Evolutionary conservation across 2,888 invertebrate genomes (phyloP).

Genomic region (Dynastes hyllus): DNA sequence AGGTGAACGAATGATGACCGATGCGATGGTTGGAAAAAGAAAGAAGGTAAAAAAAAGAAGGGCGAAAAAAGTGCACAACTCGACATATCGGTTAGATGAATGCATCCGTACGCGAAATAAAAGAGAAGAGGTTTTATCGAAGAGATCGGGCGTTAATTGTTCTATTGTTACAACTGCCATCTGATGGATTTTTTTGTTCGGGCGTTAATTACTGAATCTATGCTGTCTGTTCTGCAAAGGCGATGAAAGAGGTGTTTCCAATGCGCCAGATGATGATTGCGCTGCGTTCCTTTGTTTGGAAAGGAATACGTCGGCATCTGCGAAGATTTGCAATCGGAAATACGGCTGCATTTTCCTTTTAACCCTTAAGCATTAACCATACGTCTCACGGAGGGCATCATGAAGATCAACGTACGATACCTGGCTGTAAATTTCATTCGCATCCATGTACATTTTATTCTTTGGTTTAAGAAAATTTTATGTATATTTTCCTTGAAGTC

Average conservation of each 20-base stretch:
- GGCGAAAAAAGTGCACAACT: slow-evolving; percentile 7
- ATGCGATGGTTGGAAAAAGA: neutral
- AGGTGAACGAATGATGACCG: slow-evolving; percentile 20
- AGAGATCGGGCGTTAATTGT: slow-evolving; percentile 29
- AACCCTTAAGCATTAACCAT: too few relatives aligned
- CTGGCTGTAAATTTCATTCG: too few relatives aligned
- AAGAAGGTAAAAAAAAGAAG: slow-evolving; percentile 3
- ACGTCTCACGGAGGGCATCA: too few relatives aligned
- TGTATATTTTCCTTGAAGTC: too few relatives aligned
- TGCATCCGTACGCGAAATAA: slow-evolving; percentile 17
- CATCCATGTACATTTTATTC: too few relatives aligned
- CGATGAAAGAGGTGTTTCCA: slow-evolving; percentile 12
- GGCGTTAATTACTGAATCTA: slow-evolving; percentile 8
- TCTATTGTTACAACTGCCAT: slow-evolving; percentile 29
- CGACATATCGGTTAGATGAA: neutral
- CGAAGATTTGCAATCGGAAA: too few relatives aligned
- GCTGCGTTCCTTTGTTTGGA: neutral
- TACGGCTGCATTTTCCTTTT: too few relatives aligned
- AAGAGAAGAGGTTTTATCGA: slow-evolving; percentile 16
- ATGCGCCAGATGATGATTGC: slow-evolving; percentile 6
- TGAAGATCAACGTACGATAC: too few relatives aligned
- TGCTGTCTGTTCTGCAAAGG: slow-evolving; percentile 9
- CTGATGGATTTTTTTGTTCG: slow-evolving; percentile 11
- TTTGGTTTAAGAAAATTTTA: too few relatives aligned
- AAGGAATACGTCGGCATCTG: neutral